Evolutionary conservation across 2,113 vertebrate genomes (phyloP).

Genomic region (Trematomus loennbergii): DNA sequence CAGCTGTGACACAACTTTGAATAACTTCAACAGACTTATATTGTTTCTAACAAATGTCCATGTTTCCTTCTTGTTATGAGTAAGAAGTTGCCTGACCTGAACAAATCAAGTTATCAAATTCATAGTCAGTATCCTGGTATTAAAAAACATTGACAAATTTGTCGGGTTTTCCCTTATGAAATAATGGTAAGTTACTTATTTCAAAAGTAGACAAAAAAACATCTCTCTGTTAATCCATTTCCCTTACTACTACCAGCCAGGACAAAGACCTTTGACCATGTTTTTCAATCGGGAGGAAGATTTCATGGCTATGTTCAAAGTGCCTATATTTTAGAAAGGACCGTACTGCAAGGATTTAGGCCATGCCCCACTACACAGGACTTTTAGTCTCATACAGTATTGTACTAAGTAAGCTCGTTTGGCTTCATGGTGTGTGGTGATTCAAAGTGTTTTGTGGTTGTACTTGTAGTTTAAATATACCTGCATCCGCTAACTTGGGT

Average conservation of each 20-base stretch:
- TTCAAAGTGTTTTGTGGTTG: slow-evolving; percentile 9
- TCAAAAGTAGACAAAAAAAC: not conserved
- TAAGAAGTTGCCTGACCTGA: not conserved
- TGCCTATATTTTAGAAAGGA: slow-evolving; percentile 27
- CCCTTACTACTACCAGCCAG: not conserved
- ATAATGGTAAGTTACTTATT: slow-evolving; percentile 18
- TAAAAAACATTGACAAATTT: not conserved
- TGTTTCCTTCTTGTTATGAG: not conserved
- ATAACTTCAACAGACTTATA: not conserved
- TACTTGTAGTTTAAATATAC: slow-evolving; percentile 3
- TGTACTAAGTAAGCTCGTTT: not conserved
- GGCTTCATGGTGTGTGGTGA: not conserved
- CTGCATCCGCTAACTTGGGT: not conserved
- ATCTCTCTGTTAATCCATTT: not conserved
- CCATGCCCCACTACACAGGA: not conserved
- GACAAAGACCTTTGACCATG: not conserved
- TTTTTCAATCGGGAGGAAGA: slow-evolving; percentile 21
- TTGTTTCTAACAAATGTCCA: not conserved
- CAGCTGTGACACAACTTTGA: not conserved
- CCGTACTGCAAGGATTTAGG: not conserved
- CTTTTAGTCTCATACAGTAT: slow-evolving; percentile 3
- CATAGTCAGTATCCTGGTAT: not conserved
- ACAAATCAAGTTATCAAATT: not conserved
- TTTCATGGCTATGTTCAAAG: slow-evolving; percentile 18
- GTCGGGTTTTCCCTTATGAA: not conserved